Evolutionary conservation across 2,113 vertebrate species (phyloP), one percentile per base, ranked within the genome.

Genomic region (Hippocampus barbouri): DNA sequence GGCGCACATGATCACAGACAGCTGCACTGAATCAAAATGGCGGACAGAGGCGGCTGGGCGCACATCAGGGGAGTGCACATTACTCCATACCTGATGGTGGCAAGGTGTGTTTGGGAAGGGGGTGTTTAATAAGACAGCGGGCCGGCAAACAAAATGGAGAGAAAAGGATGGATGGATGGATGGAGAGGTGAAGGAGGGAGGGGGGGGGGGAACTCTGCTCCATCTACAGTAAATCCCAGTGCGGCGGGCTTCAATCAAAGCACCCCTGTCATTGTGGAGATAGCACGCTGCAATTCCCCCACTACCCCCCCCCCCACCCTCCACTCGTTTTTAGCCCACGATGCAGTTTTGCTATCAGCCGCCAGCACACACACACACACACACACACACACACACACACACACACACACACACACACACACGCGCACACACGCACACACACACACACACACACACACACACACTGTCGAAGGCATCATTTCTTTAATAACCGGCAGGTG

Each of bases 1-100:
- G 86, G 83, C 87, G 87, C 89, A 89, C 88, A 90, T 90, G 87
- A 90, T 90, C 87, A 86, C 82, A 87, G 90, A 92, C 91, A 92
- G 90, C 89, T 90, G 87, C 86, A 90, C 90, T 90, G 89, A 92
- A 91, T 90, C 92, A 93, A 93, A 92, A 93, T 92, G 92, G 91
- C 90, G 89, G 91, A 89, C 85, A 76, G 87, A 86, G 86, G 85
- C 9, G 53, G n/a, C 86, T 87, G 84, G 86, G 87, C 87, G 84
- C 85, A 83, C 83, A 83, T 86, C 85, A 75, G 85, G 86, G 86
- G 86, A 89, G 85, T 80, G 83, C 85, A 87, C 86, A 89, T 90
- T 89, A 87, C 85, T 85, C 85, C 89, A 85, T 87, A 92, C 90
- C 89, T 92, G 90, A 91, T 87, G 71, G 74, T 85, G 81, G 74